These are phyloP conservation scores for Macquaria ambigua DNA, from an alignment of 2,113 vertebrate species.

Conservation along the genomic window DNA sequence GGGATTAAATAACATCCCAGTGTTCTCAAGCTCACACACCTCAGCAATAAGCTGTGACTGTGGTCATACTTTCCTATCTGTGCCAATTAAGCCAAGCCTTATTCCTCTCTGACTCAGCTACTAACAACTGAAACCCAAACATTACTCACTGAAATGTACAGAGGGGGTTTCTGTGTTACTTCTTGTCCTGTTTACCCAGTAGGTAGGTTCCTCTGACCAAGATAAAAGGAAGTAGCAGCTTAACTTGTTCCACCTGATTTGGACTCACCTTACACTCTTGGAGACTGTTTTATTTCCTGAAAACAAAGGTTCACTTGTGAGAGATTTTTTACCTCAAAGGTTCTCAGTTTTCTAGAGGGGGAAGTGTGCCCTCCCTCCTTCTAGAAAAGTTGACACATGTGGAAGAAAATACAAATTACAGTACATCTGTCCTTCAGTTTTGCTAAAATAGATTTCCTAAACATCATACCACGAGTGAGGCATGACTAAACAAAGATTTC, in stretches of 20 bases:
- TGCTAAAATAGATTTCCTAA: not conserved
- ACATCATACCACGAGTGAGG: not conserved
- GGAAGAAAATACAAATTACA: not conserved
- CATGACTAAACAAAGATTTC: not conserved
- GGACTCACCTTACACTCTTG: not conserved
- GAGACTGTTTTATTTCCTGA: conserved; percentile 16
- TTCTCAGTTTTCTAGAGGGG: conserved; percentile 8
- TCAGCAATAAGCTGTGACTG: conserved; percentile 8
- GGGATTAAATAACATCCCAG: conserved; percentile 1
- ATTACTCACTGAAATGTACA: conserved; percentile 53
- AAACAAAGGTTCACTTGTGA: conserved; percentile 23
- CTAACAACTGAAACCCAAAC: conserved; percentile 51
- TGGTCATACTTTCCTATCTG: conserved; percentile 29
- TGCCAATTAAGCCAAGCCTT: conserved; percentile 45
- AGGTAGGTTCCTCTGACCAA: conserved; percentile 23
- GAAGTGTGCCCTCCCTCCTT: not conserved
- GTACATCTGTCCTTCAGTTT: not conserved
- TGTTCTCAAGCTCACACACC: conserved; percentile 14
- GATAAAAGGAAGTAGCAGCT: conserved; percentile 45
- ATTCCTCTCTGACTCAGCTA: conserved; percentile 47
- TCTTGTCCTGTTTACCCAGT: conserved; percentile 45
- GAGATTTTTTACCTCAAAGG: not conserved
- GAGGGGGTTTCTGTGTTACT: conserved; percentile 27
- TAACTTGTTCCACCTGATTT: conserved; percentile 65
- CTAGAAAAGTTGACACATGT: not conserved